phyloP scores from a whole-genome alignment of 2,888 invertebrate species.

The Pristionchus exspectatus region DNA sequence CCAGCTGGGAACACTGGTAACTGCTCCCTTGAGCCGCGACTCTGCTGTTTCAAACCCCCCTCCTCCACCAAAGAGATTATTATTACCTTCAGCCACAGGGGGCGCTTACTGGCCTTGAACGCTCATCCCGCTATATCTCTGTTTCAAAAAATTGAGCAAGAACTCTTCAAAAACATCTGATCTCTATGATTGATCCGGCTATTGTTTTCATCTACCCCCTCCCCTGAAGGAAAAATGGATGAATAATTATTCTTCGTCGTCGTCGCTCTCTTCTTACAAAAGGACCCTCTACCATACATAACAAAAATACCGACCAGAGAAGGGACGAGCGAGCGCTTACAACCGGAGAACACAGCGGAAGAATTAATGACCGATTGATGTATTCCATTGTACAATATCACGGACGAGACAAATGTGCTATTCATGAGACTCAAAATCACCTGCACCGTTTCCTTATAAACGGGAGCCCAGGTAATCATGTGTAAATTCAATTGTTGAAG shows the following conservation, averaged over 20 bases:
- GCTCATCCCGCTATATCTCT: background rate
- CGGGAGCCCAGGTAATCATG: background rate
- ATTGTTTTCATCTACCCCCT: background rate
- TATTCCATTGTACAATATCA: background rate
- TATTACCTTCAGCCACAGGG: background rate
- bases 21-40: too few species aligned
- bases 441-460: background rate
- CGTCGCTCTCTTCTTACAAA: background rate
- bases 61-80: background rate
- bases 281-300: background rate
- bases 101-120: background rate
- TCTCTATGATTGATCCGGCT: background rate
- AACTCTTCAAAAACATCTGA: background rate
- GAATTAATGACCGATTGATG: background rate
- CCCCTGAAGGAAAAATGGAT: background rate
- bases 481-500: too few species aligned
- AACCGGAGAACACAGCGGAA: background rate
- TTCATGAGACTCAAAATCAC: background rate
- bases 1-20: too few species aligned
- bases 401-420: background rate
- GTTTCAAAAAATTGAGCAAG: background rate
- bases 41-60: slow-evolving; percentile 16
- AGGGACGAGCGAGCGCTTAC: background rate
- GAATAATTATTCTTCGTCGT: background rate
- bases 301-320: background rate